These are phyloP conservation scores for Prionailurus viverrinus DNA, from an alignment of 2,113 vertebrate species.

Conservation along the genomic window DNA sequence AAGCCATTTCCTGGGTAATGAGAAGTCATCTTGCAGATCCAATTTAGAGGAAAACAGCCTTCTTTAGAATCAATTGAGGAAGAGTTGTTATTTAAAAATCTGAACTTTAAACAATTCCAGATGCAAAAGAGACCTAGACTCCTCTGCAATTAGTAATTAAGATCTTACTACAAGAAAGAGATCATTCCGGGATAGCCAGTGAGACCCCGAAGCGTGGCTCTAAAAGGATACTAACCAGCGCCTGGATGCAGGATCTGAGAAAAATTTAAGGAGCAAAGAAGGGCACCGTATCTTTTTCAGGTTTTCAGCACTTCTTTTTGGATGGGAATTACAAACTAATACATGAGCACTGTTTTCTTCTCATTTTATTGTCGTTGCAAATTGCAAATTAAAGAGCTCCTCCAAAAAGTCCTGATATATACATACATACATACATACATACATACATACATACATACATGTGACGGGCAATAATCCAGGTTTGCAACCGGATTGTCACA, in stretches of 20 bases:
- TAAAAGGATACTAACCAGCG: neutral
- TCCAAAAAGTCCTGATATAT: neutral
- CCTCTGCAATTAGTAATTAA: conserved; percentile 42
- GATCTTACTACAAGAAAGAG: neutral
- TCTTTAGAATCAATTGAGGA: conserved; percentile 55
- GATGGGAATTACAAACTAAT: neutral
- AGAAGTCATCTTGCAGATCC: conserved; percentile 46
- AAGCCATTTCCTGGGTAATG: conserved; percentile 59
- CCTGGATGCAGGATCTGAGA: neutral
- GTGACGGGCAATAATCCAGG: neutral
- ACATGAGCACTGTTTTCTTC: neutral
- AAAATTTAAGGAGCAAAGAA: neutral
- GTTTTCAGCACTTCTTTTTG: neutral
- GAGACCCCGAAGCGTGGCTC: neutral
- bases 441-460: too few relatives aligned
- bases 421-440: neutral
- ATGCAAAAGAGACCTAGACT: neutral
- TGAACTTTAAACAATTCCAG: conserved; percentile 43
- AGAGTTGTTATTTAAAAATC: conserved; percentile 53
- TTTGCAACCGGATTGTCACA: neutral
- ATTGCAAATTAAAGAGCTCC: neutral
- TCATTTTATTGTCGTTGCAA: neutral
- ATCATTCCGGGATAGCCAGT: neutral
- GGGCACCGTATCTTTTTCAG: neutral
- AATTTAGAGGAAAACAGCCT: conserved; percentile 52